These are phyloP conservation scores for Streptopelia turtur DNA, from an alignment of 2,797 vertebrate species.

Conservation along the genomic window DNA sequence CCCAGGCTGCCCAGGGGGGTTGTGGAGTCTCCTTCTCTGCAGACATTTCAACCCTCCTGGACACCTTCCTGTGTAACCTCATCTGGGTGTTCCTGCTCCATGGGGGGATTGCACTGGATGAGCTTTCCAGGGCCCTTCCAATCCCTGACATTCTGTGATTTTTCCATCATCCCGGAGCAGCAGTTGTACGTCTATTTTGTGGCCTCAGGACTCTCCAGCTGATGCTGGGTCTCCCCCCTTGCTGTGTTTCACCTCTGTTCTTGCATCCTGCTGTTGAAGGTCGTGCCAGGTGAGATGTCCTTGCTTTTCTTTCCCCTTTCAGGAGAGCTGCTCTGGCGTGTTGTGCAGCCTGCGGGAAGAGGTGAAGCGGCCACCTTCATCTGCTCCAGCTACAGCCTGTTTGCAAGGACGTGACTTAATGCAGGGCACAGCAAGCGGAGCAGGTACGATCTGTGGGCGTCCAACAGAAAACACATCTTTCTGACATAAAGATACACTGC, in stretches of 20 bases:
- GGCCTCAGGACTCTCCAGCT: neutral
- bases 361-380: neutral
- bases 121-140: too few relatives aligned
- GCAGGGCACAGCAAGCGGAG: rapidly evolving
- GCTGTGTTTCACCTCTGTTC: neutral
- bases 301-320: slow-evolving; percentile 1
- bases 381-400: neutral
- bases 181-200: neutral
- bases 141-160: too few relatives aligned
- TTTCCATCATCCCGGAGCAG: neutral
- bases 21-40: too few relatives aligned
- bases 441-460: neutral
- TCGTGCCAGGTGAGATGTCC: slow-evolving; percentile 12
- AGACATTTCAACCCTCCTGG: too few relatives aligned
- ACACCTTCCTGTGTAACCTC: too few relatives aligned
- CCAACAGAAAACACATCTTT: neutral
- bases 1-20: too few relatives aligned
- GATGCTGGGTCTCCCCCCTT: rapidly evolving
- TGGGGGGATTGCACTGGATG: too few relatives aligned
- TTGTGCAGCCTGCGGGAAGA: neutral
- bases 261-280: neutral
- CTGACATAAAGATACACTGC: neutral
- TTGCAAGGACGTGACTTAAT: neutral
- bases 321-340: neutral
- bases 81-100: too few relatives aligned